These are phyloP conservation scores for Drosophila sucinea DNA, from an alignment of 1,140 invertebrate genomes.

Conservation along the genomic window DNA sequence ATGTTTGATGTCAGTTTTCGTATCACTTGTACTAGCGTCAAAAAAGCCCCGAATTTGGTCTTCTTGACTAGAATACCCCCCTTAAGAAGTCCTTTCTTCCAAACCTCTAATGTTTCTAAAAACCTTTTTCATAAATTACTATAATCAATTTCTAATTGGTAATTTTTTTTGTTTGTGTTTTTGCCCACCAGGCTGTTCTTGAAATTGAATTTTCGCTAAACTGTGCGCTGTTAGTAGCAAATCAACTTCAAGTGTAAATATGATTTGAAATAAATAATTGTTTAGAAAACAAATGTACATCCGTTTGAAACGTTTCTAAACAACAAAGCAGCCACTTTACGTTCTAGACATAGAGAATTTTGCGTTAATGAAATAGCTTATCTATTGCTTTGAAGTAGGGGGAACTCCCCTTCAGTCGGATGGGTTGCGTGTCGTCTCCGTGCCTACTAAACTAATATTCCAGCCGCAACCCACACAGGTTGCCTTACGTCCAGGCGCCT, in stretches of 20 bases:
- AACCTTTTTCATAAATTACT: too few species aligned
- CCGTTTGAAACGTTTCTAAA: background rate
- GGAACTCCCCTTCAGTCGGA: background rate
- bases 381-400: background rate
- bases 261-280: background rate
- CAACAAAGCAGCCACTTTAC: background rate
- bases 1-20: too few species aligned
- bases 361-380: slow-evolving; percentile 1
- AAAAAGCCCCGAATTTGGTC: too few species aligned
- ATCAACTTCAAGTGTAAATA: background rate
- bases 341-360: background rate
- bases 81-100: too few species aligned
- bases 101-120: too few species aligned
- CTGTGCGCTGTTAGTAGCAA: too few species aligned
- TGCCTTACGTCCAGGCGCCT: slow-evolving; percentile 7
- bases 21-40: too few species aligned
- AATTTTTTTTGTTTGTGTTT: too few species aligned
- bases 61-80: too few species aligned
- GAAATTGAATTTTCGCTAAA: too few species aligned
- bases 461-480: slow-evolving; percentile 14
- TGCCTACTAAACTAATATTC: background rate
- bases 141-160: too few species aligned
- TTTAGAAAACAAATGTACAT: background rate
- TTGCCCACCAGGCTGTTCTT: too few species aligned
- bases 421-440: background rate